Conservation (phyloP, 1,140 invertebrate genomes). For the Aphelinus certus region DNA sequence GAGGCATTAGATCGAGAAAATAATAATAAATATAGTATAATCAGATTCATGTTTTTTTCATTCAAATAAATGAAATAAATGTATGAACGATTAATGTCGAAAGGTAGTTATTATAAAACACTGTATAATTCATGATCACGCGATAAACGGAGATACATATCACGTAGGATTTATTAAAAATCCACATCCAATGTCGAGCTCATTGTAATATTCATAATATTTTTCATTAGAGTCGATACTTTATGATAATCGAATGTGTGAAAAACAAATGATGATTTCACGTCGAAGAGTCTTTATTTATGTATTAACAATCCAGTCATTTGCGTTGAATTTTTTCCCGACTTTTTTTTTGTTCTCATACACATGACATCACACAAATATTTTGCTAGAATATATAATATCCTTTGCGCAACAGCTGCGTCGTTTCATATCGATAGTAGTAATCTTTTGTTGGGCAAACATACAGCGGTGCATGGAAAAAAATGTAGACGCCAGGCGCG, state of each 20-base stretch:
- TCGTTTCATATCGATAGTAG: constrained; percentile 16
- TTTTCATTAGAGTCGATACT: constrained; percentile 8
- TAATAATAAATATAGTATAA: too few relatives aligned
- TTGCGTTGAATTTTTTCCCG: too few relatives aligned
- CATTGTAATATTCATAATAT: constrained; percentile 35
- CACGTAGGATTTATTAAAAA: constrained; percentile 33
- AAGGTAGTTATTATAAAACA: constrained; percentile 23
- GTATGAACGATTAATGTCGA: too few relatives aligned
- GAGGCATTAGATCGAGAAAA: too few relatives aligned
- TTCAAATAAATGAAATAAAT: too few relatives aligned
- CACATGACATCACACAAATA: neutral
- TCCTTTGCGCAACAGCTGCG: constrained; percentile 3
- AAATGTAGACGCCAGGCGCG: constrained; percentile 3
- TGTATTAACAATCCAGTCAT: constrained; percentile 26
- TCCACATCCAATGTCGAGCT: neutral
- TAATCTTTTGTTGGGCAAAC: constrained; percentile 33
- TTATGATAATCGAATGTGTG: constrained; percentile 33
- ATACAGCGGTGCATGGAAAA: constrained; percentile 2
- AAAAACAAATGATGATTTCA: constrained; percentile 37
- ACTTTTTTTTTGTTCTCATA: neutral
- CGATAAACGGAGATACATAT: constrained; percentile 27
- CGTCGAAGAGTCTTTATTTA: neutral
- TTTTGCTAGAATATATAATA: constrained; percentile 13
- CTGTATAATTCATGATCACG: constrained; percentile 28
- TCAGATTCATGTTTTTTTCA: too few relatives aligned